Evolutionary conservation across 1,140 invertebrate genomes (phyloP), one percentile per base, ranked within the genome.

Genomic region (Drosophila navojoa): DNA sequence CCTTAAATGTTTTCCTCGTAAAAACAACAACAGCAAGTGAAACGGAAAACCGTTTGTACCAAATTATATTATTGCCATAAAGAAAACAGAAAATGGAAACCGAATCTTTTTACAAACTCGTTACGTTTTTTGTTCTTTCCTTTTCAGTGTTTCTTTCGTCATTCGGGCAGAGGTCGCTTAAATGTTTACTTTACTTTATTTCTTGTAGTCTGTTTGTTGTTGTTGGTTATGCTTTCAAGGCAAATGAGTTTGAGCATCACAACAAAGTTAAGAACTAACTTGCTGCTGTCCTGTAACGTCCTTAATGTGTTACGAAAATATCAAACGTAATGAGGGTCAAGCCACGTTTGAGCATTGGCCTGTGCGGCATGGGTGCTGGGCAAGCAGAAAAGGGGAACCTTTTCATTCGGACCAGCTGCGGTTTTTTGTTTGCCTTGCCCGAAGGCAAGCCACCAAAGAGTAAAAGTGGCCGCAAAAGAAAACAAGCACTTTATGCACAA

Each of bases 271-370:
- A 79, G 75, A 85, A 85, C 81, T 86, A 85, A 85, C 81, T 84
- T 77, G 72, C 79, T 78, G 64, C 64, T 50, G 40, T 52, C 44
- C 38, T 32, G 35, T 15, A 32, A 40, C 19, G 42, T 47, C 10
- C 10, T 78, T 63, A 82, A 82, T 71, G 80, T 69, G 67, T 71
- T 70, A 86, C 71, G 60, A 79, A 85, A 86, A 86, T 86, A 78
- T 86, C 75, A 81, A 85, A 87, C 75, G 80, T 85, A 85, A 85
- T 85, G 81, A 85, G 81, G 81, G 81, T 85, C 81, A 85, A 85
- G 77, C 81, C 32, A 32, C 81, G 76, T 85, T 85, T 85, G 70
- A 76, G 75, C 76, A 77, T 67, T 86, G 67, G 62, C 67, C 71
- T 32, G 11, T 58, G 47, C 50, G 29, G 35, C 11, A 3, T 22